A percentile compares a stretch with the other conserved stretches of the same genome.
Conservation (phyloP, 1,140 invertebrate species). For the Popillia japonica region DNA sequence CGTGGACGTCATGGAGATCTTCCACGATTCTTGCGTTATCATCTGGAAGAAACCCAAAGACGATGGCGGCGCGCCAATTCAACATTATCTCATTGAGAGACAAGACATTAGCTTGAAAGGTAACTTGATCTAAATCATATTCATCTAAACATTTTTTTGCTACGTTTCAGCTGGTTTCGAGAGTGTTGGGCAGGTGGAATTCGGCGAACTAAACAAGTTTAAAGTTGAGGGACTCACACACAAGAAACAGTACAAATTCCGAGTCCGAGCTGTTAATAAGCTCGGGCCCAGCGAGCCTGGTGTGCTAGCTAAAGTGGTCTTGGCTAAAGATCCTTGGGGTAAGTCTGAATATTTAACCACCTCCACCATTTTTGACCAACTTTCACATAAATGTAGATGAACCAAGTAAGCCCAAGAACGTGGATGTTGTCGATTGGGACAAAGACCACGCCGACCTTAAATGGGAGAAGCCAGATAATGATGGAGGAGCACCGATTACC, state of each 20-base stretch:
- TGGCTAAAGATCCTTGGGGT: conserved; percentile 95
- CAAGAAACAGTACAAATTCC: conserved; percentile 94
- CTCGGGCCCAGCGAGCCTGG: conserved; percentile 89
- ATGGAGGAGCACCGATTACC: conserved; percentile 94
- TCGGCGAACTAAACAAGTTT: conserved; percentile 73
- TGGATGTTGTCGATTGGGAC: conserved; percentile 95
- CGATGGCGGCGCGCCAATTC: conserved; percentile 90
- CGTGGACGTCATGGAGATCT: conserved; percentile 91
- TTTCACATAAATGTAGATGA: conserved; percentile 74
- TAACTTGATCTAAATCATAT: conserved; percentile 49
- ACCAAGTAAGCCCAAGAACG: conserved; percentile 88
- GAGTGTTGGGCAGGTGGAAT: conserved; percentile 77
- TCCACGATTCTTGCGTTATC: conserved; percentile 89
- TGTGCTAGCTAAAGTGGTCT: conserved; percentile 71
- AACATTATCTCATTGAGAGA: conserved; percentile 94
- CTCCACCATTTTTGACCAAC: conserved; percentile 36
- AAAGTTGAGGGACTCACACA: conserved; percentile 88
- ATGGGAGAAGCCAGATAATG: conserved; percentile 88
- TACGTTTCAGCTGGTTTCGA: conserved; percentile 88
- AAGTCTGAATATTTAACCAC: conserved; percentile 42
- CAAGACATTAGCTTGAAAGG: conserved; percentile 89
- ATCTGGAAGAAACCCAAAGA: conserved; percentile 92
- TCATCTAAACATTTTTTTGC: conserved; percentile 40
- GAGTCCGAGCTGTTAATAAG: conserved; percentile 94
- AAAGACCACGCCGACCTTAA: conserved; percentile 93